Percentiles rank a stretch among this genome's conserved stretches.
These are phyloP conservation scores for Pomatorhinus ruficollis DNA, from an alignment of 2,113 vertebrate genomes.

Conservation along the genomic window DNA sequence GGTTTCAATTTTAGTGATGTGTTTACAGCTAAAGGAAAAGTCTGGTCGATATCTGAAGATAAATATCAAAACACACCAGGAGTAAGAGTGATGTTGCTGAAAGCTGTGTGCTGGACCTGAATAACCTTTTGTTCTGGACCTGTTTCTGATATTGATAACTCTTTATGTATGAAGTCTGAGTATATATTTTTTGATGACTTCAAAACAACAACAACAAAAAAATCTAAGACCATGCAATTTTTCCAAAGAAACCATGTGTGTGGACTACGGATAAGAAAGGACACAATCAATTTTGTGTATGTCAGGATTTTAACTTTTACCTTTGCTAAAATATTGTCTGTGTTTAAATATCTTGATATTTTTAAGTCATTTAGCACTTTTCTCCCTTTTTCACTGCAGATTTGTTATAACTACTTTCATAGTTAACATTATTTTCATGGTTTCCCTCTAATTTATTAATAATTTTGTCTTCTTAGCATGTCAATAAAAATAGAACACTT, in stretches of 20 bases:
- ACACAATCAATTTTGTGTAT: not conserved
- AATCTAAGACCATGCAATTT: not conserved
- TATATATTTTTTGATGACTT: not conserved
- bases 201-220: not conserved
- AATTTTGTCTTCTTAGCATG: not conserved
- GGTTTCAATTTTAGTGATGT: not conserved
- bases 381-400: not conserved
- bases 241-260: not conserved
- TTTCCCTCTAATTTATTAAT: not conserved
- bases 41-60: not conserved
- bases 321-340: not conserved
- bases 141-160: constrained; percentile 5
- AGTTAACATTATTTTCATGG: not conserved
- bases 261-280: not conserved
- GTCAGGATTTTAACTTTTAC: not conserved
- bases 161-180: not conserved
- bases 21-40: not conserved
- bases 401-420: not conserved
- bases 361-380: not conserved
- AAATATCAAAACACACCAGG: not conserved
- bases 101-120: not conserved
- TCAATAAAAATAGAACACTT: not conserved
- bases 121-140: not conserved
- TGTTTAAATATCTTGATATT: not conserved
- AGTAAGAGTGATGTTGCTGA: not conserved